Conservation (phyloP, 2,888 invertebrate species). For the Harpalus rubripes region DNA sequence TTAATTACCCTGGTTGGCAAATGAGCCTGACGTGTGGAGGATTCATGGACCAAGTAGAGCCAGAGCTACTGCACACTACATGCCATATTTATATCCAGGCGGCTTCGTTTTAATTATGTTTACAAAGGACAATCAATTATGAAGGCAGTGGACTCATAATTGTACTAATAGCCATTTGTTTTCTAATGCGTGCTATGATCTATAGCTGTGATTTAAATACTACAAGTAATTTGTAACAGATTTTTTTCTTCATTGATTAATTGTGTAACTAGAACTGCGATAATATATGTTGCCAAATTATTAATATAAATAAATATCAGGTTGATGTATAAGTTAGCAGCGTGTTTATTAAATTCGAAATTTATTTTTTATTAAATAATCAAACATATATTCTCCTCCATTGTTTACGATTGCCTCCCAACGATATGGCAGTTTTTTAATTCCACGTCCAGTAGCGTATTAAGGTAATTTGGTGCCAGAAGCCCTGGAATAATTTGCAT, state of each 20-base stretch:
- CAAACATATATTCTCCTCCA: too few species aligned
- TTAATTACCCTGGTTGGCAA: slow-evolving; percentile 61
- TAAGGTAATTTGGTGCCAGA: too few species aligned
- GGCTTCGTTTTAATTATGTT: slow-evolving; percentile 42
- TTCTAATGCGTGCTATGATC: slow-evolving; percentile 29
- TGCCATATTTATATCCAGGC: slow-evolving; percentile 17
- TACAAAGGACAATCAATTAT: slow-evolving; percentile 48
- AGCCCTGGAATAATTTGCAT: too few species aligned
- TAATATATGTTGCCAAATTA: too few species aligned
- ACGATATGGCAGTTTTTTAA: too few species aligned
- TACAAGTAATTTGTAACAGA: neutral
- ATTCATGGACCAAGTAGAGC: slow-evolving; percentile 29
- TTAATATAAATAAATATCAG: too few species aligned
- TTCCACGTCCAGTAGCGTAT: too few species aligned
- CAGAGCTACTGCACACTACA: neutral
- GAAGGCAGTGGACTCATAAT: slow-evolving; percentile 24
- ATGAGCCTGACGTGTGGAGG: slow-evolving; percentile 38
- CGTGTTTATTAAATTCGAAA: too few species aligned
- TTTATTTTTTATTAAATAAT: too few species aligned
- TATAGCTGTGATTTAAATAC: slow-evolving; percentile 46
- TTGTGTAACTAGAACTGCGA: neutral
- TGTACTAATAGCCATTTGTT: slow-evolving; percentile 39
- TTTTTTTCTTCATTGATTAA: slow-evolving; percentile 24
- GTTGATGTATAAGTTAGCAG: too few species aligned
- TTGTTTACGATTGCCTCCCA: too few species aligned